phyloP scores from a whole-genome alignment of 2,888 invertebrate genomes.

The Campoletis raptor region DNA sequence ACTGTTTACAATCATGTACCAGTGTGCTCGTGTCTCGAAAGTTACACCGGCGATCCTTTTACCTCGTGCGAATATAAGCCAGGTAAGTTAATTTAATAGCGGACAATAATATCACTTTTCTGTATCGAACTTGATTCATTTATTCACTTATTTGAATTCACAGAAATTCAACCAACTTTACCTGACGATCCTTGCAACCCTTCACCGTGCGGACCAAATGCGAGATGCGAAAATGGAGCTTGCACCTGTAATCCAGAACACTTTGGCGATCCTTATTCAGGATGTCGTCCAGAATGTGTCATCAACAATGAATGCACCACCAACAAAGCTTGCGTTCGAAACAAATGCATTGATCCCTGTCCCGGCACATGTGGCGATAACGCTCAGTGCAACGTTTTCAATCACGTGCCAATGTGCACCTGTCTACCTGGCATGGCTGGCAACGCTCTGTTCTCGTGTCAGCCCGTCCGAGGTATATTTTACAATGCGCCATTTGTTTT shows the following conservation, averaged over 20 bases:
- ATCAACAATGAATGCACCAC: slow-evolving; percentile 85
- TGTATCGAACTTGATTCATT: neutral
- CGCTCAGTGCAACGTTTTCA: slow-evolving; percentile 91
- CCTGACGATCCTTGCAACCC: slow-evolving; percentile 81
- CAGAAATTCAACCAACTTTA: slow-evolving; percentile 41
- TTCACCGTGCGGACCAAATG: slow-evolving; percentile 86
- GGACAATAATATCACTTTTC: neutral
- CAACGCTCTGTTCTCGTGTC: slow-evolving; percentile 85
- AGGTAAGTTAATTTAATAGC: slow-evolving; percentile 39
- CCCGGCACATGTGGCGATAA: slow-evolving; percentile 86
- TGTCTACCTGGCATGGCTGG: slow-evolving; percentile 86
- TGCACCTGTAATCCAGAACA: slow-evolving; percentile 84
- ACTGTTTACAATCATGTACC: slow-evolving; percentile 93
- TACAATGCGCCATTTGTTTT: slow-evolving; percentile 2
- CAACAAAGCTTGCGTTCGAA: slow-evolving; percentile 85
- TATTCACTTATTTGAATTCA: slow-evolving; percentile 10
- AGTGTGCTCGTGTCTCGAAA: slow-evolving; percentile 91
- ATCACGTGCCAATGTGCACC: slow-evolving; percentile 92
- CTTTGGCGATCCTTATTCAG: slow-evolving; percentile 85
- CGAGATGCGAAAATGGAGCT: slow-evolving; percentile 85
- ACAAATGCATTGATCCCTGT: slow-evolving; percentile 85
- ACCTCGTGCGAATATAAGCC: slow-evolving; percentile 87
- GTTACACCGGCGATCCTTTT: slow-evolving; percentile 94
- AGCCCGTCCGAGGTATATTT: slow-evolving; percentile 80
- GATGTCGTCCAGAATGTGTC: slow-evolving; percentile 85